Base-by-base conservation (phyloP, 2,113 vertebrate genomes). In the Xenopus laevis region DNA sequence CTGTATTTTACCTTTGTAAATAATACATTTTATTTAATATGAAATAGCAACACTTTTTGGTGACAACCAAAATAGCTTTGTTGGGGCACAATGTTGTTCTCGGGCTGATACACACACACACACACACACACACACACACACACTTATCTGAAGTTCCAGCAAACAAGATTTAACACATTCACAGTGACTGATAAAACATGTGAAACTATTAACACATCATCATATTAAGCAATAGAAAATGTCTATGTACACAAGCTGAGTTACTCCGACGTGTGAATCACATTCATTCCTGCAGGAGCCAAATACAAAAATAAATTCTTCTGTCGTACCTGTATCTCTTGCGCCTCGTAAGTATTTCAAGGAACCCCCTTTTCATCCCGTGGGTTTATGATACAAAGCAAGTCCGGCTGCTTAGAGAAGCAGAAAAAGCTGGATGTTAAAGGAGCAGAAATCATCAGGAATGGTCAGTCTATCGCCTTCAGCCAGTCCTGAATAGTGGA, bases 21-120 rank as follows among this genome's bases (percentile, higher is more conserved):
- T 89, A 92, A 90, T 87, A 78, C 82, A 90, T 87, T 89, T 21
- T 27, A 27, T 27, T 87, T 87, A 90, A 89, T 70, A 73, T 78
- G 47, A 64, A 81, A 87, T 92, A 84, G 87, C 81, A 86, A 87
- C 79, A 86, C 70, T 79, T 40, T 27, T 27, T 27, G 1, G 82
- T 87, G 85, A 86, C 78, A 87, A 87, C 72, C 83, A 82, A 68
- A 80, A 87, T 87, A 80, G 83, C 79, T 81, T 80, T 77, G 18
- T 79, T 82, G 57, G 61, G 20, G 44, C 55, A 67, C 71, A 18
- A 30, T 44, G 10, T 10, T 7, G 7, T 46, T 77, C 68, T 79
- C 12, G 18, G 73, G 61, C 9, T 63, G 71, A 73, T 21, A 1
- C 2, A 40, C 33, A 40, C 33, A 73, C 23, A 62, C 74, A 20